Percentiles rank a stretch among this genome's conserved stretches.
Evolutionary conservation across 2,888 invertebrate species (phyloP).

Genomic region (Chrysomela aeneicollis): DNA sequence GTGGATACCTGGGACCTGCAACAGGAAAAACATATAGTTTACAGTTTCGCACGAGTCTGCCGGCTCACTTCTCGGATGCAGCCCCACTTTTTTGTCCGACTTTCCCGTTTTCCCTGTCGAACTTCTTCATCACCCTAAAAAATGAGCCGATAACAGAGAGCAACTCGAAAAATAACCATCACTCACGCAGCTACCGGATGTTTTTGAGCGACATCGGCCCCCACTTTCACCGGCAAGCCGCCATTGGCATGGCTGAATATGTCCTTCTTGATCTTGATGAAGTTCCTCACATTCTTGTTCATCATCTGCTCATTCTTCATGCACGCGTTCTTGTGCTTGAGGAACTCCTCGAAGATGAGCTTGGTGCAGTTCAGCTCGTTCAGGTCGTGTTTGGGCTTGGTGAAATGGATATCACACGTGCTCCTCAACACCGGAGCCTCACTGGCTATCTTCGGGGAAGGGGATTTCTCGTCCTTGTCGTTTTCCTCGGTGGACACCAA

Average conservation of each 20-base stretch:
- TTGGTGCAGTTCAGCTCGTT: conserved; percentile 40
- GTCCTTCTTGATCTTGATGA: conserved; percentile 44
- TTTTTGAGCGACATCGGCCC: conserved; percentile 16
- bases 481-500: conserved; percentile 17
- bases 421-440: conserved; percentile 30
- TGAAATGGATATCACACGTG: conserved; percentile 36
- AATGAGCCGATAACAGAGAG: background rate
- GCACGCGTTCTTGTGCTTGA: conserved; percentile 40
- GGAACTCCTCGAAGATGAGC: conserved; percentile 44
- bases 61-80: background rate
- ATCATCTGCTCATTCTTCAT: conserved; percentile 32
- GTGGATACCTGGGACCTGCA: background rate
- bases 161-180: background rate
- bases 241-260: conserved; percentile 38
- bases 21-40: background rate
- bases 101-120: background rate
- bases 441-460: conserved; percentile 20
- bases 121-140: background rate
- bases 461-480: conserved; percentile 23
- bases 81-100: background rate
- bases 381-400: conserved; percentile 35
- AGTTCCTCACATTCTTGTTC: conserved; percentile 42
- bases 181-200: conserved; percentile 5
- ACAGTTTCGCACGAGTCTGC: background rate
- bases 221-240: conserved; percentile 29